Conservation (phyloP, 2,888 invertebrate species). For the Nowickia ferox region DNA sequence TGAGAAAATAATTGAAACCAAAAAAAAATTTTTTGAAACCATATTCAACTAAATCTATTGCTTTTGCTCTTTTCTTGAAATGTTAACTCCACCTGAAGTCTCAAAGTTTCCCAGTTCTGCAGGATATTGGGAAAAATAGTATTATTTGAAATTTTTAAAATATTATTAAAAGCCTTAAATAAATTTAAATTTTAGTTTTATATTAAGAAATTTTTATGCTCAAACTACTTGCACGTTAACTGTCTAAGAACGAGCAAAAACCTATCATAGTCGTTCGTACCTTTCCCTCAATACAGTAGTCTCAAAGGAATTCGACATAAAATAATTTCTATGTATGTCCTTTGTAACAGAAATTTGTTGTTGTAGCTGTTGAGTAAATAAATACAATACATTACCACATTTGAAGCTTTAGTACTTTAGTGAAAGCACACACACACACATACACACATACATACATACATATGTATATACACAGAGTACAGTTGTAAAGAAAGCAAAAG, state of each 20-base stretch:
- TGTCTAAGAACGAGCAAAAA: slow-evolving; percentile 38
- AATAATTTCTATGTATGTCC: slow-evolving; percentile 68
- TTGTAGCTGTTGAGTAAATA: slow-evolving; percentile 54
- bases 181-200: neutral
- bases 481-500: slow-evolving; percentile 14
- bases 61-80: neutral
- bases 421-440: slow-evolving; percentile 3
- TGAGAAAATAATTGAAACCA: too few relatives aligned
- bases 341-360: slow-evolving; percentile 51
- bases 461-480: neutral
- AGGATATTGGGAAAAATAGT: neutral
- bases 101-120: neutral
- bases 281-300: slow-evolving; percentile 46
- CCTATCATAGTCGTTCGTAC: slow-evolving; percentile 39
- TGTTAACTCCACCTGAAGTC: neutral
- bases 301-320: slow-evolving; percentile 53
- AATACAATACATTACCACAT: slow-evolving; percentile 51
- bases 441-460: slow-evolving; percentile 8
- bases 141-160: neutral
- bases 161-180: neutral
- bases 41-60: too few relatives aligned
- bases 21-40: too few relatives aligned
- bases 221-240: slow-evolving; percentile 67
- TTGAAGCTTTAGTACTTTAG: slow-evolving; percentile 39
- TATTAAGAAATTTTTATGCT: slow-evolving; percentile 14